Percentiles rank a stretch among this genome's conserved stretches.
Conservation (phyloP, 2,113 vertebrate genomes). For the Murina feae region DNA sequence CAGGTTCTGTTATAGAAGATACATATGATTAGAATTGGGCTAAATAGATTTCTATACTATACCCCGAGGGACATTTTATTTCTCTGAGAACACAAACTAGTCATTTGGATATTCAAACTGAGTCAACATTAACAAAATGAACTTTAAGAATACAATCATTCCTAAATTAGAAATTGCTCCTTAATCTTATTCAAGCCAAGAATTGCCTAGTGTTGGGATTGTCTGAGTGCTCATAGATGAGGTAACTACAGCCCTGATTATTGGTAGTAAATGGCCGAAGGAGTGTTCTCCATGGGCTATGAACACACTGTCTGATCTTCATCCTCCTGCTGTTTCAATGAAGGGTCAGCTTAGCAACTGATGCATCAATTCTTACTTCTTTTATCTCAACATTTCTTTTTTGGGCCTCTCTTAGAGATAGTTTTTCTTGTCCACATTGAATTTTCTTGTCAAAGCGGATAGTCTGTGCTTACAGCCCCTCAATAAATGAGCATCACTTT, state of each 20-base stretch:
- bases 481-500: conserved; percentile 44
- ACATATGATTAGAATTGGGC: background rate
- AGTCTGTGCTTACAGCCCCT: conserved; percentile 1
- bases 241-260: background rate
- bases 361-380: background rate
- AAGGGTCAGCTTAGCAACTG: background rate
- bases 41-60: background rate
- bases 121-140: background rate
- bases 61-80: background rate
- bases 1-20: background rate
- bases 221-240: background rate
- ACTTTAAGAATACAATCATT: background rate
- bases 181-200: background rate
- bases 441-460: conserved; percentile 51
- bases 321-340: background rate
- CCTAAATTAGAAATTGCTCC: background rate
- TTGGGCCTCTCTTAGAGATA: background rate
- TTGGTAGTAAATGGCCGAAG: background rate
- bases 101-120: background rate
- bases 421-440: background rate
- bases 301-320: background rate
- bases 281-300: accelerated
- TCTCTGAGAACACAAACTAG: background rate
- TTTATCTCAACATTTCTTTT: conserved; percentile 28
- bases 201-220: background rate